phyloP scores from a whole-genome alignment of 1,140 invertebrate species.

The Lepidurus apus region DNA sequence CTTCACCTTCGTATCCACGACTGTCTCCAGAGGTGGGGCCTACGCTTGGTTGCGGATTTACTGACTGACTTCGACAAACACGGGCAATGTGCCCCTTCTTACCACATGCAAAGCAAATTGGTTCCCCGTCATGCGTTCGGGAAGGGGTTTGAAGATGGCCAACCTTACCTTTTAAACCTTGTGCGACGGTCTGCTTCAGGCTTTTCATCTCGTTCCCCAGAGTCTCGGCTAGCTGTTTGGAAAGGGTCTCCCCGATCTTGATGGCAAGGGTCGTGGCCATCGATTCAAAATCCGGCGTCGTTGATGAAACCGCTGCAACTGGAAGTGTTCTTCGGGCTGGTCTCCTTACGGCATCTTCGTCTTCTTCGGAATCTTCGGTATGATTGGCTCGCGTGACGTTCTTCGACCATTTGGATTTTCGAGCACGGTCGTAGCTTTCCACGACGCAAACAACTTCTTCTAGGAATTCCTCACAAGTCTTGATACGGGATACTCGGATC shows the following conservation, averaged over 20 bases:
- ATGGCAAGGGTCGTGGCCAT: neutral
- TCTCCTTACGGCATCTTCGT: neutral
- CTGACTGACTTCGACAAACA: neutral
- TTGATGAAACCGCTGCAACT: neutral
- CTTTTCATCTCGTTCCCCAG: neutral
- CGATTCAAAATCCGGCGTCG: neutral
- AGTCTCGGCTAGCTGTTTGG: neutral
- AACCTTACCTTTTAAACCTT: neutral
- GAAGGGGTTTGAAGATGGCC: neutral
- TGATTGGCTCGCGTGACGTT: neutral
- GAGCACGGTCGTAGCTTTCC: neutral
- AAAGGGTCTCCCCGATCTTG: neutral
- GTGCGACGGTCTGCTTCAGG: too few species aligned
- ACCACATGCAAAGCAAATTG: neutral
- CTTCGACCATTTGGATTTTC: neutral
- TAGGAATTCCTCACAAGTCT: constrained; percentile 1
- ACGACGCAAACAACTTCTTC: neutral
- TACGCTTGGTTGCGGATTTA: neutral
- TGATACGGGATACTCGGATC: neutral
- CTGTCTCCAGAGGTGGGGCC: neutral
- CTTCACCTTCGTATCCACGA: neutral
- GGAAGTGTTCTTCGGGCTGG: neutral
- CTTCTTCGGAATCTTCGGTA: neutral
- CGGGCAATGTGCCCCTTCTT: neutral
- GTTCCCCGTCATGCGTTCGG: neutral